These are phyloP conservation scores for Terrapene triunguis DNA, from an alignment of 2,113 vertebrate species.

Conservation along the genomic window DNA sequence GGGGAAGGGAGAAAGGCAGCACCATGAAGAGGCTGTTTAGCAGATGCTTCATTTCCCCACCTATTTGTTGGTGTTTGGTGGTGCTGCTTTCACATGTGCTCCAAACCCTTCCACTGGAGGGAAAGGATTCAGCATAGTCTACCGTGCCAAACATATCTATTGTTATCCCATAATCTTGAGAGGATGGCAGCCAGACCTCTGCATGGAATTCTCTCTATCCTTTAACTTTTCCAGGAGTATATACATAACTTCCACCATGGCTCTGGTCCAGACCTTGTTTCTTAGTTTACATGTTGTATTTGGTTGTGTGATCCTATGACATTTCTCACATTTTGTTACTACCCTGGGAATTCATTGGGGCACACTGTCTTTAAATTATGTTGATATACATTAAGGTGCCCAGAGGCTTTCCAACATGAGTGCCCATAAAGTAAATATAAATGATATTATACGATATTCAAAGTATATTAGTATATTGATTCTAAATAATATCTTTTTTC, in stretches of 20 bases:
- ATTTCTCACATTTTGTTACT: neutral
- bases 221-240: slow-evolving; percentile 75
- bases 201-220: slow-evolving; percentile 71
- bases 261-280: slow-evolving; percentile 51
- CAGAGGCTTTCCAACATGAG: neutral
- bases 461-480: neutral
- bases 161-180: neutral
- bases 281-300: slow-evolving; percentile 40
- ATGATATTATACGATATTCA: neutral
- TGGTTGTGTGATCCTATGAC: neutral
- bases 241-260: slow-evolving; percentile 71
- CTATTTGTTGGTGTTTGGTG: slow-evolving; percentile 9
- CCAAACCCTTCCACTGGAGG: slow-evolving; percentile 76
- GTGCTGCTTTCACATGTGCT: slow-evolving; percentile 67
- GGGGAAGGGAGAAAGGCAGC: slow-evolving; percentile 9
- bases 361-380: neutral
- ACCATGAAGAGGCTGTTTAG: slow-evolving; percentile 11
- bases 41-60: slow-evolving; percentile 29
- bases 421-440: neutral
- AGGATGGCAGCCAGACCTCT: neutral
- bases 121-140: slow-evolving; percentile 60
- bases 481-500: slow-evolving; percentile 21
- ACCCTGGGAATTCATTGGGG: neutral
- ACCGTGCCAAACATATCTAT: neutral
- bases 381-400: neutral